Base-by-base conservation (phyloP, 2,797 vertebrate genomes). In the Passerculus sandwichensis region DNA sequence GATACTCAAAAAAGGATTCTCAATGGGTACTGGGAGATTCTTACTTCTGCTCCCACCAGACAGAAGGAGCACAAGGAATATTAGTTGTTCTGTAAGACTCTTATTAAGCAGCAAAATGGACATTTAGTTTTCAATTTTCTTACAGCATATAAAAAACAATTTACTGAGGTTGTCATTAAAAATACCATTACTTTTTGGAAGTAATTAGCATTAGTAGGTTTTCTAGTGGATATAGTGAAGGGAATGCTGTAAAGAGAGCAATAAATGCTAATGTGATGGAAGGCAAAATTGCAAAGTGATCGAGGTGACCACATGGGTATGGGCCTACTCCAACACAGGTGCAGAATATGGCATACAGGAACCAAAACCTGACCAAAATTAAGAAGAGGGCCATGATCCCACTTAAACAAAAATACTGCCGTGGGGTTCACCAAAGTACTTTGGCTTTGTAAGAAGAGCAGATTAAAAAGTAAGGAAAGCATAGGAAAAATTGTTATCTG, bases 171-270 rank as follows among this genome's bases (percentile, higher is more conserved):
- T 94, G 89, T 67, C 75, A 47, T 94, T 94, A 88, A 91, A 96
- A 94, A 82, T 73, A 86, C 92, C 69, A 93, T 83, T 91, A 64
- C 70, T 91, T 84, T 93, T 95, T 96, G 48, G 47, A 91, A 84
- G 71, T 94, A 91, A 93, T 96, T 89, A 90, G 73, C 77, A 90
- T 86, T 91, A 76, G 61, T 64, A 84, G 72, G 51, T 83, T 95
- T 96, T 91, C 74, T 44, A 62, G 34, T 44, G 38, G 16, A 78
- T 87, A 78, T 57, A 91, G 85, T 34, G 62, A 80, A 91, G 45
- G 40, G 30, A 94, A 62, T 54, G 80, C 56, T 88, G 64, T 67
- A 88, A 94, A 90, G 44, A 86, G 51, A 86, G 82, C 23, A 11
- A 88, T 84, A 95, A 95, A 96, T 73, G 76, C 64, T 92, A 90